Evolutionary conservation across 2,888 invertebrate species (phyloP).

Genomic region (Limenitis camilla): DNA sequence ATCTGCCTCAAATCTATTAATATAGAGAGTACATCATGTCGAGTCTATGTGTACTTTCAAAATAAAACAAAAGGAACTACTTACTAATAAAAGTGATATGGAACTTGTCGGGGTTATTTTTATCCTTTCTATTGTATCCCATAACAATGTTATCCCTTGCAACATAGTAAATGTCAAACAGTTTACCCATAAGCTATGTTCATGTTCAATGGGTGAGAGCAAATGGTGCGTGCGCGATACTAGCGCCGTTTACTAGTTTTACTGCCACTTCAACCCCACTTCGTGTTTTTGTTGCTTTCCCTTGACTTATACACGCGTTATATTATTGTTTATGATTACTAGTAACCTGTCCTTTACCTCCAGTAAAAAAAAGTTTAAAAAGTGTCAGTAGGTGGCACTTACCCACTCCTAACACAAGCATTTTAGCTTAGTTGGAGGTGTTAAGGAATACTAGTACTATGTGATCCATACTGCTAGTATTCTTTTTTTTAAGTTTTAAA

Average conservation of each 20-base stretch:
- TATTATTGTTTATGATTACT: neutral
- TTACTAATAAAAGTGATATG: neutral
- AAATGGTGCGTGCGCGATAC: conserved; percentile 4
- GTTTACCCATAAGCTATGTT: neutral
- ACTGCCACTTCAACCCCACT: neutral
- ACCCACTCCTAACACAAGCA: too few relatives aligned
- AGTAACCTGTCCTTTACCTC: too few relatives aligned
- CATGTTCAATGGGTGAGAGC: neutral
- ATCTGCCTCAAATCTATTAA: too few relatives aligned
- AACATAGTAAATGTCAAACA: neutral
- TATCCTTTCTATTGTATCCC: neutral
- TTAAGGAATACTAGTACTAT: too few relatives aligned
- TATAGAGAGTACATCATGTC: too few relatives aligned
- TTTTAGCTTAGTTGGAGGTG: too few relatives aligned
- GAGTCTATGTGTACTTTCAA: too few relatives aligned
- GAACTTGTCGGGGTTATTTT: neutral
- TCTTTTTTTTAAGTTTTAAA: too few relatives aligned
- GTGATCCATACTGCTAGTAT: too few relatives aligned
- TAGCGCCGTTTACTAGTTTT: conserved; percentile 3
- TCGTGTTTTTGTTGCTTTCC: neutral
- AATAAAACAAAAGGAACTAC: too few relatives aligned
- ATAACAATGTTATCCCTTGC: neutral
- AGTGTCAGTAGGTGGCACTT: too few relatives aligned
- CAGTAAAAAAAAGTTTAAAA: too few relatives aligned
- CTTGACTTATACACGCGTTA: neutral